phyloP scores from a whole-genome alignment of 30 jellyfish, hydroid and myxozoan genomes.

The Phacellophora camtschatica region DNA sequence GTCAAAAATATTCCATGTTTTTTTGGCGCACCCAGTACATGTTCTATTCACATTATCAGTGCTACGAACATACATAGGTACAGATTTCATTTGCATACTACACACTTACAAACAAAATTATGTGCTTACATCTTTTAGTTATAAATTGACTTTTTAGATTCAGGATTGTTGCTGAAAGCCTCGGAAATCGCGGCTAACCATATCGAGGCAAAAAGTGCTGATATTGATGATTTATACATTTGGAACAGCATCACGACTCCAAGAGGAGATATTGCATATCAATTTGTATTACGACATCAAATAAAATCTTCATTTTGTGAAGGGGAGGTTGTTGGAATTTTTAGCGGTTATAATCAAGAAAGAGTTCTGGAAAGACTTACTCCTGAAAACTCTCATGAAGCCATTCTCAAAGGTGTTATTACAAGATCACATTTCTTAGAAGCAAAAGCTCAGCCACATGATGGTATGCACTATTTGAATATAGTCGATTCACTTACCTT shows the following conservation, averaged over 20 bases:
- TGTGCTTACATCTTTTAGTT: too few species aligned
- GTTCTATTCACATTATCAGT: too few species aligned
- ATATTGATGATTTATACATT: not conserved
- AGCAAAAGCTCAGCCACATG: not conserved
- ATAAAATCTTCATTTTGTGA: constrained; percentile 15
- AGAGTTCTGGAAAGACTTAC: constrained; percentile 14
- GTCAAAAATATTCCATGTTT: too few species aligned
- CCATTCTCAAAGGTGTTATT: constrained; percentile 4
- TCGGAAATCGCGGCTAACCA: not conserved
- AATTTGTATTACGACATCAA: not conserved
- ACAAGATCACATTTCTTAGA: constrained; percentile 8
- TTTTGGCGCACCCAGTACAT: too few species aligned
- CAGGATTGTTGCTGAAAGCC: not conserved
- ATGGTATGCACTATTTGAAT: too few species aligned
- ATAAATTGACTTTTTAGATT: not conserved
- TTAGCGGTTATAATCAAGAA: not conserved
- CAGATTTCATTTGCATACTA: too few species aligned
- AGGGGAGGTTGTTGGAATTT: constrained; percentile 62
- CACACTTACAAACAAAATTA: too few species aligned
- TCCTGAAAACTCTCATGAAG: not conserved
- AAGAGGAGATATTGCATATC: constrained; percentile 62
- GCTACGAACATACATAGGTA: too few species aligned
- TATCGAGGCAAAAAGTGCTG: not conserved
- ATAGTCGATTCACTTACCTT: too few species aligned
- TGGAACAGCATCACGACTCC: constrained; percentile 27